phyloP scores from a whole-genome alignment of 2,888 invertebrate species.

The Smittia sp. region DNA sequence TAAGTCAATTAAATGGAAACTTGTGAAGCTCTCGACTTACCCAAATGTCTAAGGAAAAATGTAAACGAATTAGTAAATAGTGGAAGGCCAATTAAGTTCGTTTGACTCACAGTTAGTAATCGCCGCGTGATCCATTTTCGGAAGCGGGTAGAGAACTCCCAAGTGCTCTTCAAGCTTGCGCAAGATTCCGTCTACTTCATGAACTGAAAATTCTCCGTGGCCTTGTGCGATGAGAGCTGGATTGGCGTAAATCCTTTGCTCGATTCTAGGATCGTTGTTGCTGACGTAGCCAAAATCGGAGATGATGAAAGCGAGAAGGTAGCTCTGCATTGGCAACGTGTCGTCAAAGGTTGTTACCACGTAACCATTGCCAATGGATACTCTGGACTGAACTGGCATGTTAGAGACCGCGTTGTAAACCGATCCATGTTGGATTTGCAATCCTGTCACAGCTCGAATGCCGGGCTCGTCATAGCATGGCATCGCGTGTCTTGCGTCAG shows the following conservation, averaged over 20 bases:
- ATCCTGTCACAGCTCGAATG: neutral
- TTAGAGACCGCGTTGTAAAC: neutral
- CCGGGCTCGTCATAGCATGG: slow-evolving; percentile 31
- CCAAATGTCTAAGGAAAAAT: too few species aligned
- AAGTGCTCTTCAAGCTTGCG: slow-evolving; percentile 10
- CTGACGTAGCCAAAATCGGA: slow-evolving; percentile 51
- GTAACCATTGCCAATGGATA: neutral
- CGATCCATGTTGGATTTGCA: neutral
- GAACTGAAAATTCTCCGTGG: neutral
- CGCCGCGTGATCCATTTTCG: slow-evolving; percentile 64
- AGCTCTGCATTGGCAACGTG: slow-evolving; percentile 65
- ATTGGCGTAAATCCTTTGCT: slow-evolving; percentile 21
- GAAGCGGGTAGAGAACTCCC: slow-evolving; percentile 15
- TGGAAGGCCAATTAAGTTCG: too few species aligned
- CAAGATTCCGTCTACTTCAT: neutral
- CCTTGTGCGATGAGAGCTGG: slow-evolving; percentile 13
- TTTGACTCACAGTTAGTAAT: slow-evolving; percentile 56
- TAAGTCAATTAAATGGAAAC: too few species aligned
- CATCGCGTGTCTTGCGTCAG: slow-evolving; percentile 10
- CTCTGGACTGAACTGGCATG: neutral
- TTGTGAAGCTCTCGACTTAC: too few species aligned
- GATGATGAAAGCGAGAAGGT: slow-evolving; percentile 70
- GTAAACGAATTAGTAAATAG: too few species aligned
- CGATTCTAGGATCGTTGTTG: slow-evolving; percentile 36
- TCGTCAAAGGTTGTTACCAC: slow-evolving; percentile 49